Conservation (phyloP, 2,113 vertebrate species). For the Tragelaphus imberbis region DNA sequence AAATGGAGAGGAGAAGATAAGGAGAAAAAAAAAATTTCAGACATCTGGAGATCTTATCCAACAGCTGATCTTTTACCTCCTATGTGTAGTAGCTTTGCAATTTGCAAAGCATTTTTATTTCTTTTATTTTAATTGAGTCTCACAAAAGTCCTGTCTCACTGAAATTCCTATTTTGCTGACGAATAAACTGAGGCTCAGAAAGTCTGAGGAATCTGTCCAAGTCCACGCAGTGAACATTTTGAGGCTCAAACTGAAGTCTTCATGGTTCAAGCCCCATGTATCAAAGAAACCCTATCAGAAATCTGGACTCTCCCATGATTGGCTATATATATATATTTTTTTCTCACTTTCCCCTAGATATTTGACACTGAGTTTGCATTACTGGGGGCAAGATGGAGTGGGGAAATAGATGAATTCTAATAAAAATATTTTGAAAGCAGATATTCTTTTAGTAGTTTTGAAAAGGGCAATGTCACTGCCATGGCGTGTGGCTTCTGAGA, state of each 20-base stretch:
- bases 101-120: background rate
- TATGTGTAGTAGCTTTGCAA: background rate
- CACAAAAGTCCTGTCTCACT: background rate
- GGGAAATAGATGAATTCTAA: background rate
- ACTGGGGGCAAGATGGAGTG: background rate
- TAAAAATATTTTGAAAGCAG: background rate
- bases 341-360: background rate
- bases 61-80: background rate
- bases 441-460: background rate
- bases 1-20: background rate
- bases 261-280: background rate
- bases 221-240: background rate
- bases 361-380: background rate
- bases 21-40: background rate
- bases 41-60: background rate
- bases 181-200: background rate
- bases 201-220: background rate
- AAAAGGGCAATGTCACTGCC: background rate
- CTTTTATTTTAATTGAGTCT: background rate
- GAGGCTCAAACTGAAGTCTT: background rate
- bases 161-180: background rate
- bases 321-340: fast-evolving
- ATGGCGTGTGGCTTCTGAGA: background rate
- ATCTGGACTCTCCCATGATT: background rate
- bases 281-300: too few relatives aligned